These are phyloP conservation scores for Leptosomus discolor DNA, from an alignment of 2,113 vertebrate genomes.

Conservation along the genomic window DNA sequence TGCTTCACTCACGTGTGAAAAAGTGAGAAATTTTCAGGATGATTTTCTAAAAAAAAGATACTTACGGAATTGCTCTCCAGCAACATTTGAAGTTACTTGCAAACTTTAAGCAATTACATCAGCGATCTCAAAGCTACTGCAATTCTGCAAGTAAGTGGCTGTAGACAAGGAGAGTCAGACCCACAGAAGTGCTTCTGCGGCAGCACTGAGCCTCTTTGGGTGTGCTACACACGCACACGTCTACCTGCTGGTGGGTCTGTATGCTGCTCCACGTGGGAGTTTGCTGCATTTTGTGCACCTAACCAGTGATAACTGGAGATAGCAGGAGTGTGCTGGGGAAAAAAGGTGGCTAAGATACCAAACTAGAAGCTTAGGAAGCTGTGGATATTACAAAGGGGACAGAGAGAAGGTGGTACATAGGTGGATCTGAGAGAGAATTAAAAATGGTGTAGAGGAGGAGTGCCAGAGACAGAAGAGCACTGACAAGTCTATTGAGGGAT, in stretches of 20 bases:
- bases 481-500: neutral
- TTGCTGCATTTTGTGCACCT: neutral
- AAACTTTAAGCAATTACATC: neutral
- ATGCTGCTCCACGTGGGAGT: neutral
- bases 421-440: neutral
- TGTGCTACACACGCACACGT: neutral
- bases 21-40: neutral
- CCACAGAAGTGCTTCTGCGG: neutral
- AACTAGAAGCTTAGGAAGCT: neutral
- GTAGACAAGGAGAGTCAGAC: neutral
- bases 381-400: neutral
- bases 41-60: neutral
- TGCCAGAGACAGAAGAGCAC: neutral
- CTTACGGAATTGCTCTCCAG: neutral
- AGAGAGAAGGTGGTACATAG: neutral
- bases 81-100: neutral
- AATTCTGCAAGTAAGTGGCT: neutral
- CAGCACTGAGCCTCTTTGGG: neutral
- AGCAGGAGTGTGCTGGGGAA: neutral
- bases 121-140: neutral
- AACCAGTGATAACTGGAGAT: neutral
- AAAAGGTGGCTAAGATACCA: neutral
- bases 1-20: neutral
- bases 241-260: neutral
- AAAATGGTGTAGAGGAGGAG: neutral